Conservation (phyloP, 1,140 invertebrate genomes). For the Lycorma delicatula region DNA sequence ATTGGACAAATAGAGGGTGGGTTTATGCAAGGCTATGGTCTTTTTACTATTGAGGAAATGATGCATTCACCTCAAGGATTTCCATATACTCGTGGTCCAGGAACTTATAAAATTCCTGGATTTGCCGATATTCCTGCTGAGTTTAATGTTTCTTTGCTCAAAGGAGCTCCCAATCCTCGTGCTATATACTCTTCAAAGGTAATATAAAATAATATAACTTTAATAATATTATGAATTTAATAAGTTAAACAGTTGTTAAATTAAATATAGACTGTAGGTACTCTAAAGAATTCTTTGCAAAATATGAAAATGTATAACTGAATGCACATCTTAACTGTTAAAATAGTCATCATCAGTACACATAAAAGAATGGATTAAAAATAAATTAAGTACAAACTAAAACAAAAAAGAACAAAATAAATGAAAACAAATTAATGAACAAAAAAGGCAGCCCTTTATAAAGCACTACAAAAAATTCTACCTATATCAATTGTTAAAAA, state of each 20-base stretch:
- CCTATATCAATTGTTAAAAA: no score
- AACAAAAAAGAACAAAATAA: no score
- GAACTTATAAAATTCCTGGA: conserved; percentile 87
- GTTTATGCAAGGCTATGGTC: conserved; percentile 86
- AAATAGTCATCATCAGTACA: not conserved
- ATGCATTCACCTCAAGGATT: conserved; percentile 75
- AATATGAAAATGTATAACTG: not conserved
- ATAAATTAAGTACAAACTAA: no score
- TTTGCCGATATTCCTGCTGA: conserved; percentile 82
- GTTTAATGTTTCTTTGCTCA: conserved; percentile 88
- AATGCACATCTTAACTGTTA: not conserved
- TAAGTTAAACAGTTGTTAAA: not conserved
- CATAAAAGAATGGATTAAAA: not conserved
- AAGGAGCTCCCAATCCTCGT: conserved; percentile 74
- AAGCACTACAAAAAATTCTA: no score
- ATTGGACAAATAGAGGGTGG: conserved; percentile 93
- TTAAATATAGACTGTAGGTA: not conserved
- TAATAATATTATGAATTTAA: no score
- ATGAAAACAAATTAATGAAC: no score
- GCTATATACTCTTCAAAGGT: conserved; percentile 95
- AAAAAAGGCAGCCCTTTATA: no score
- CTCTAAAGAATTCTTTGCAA: not conserved
- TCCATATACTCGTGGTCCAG: conserved; percentile 77
- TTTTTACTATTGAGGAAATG: conserved; percentile 85
- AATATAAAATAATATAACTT: no score